phyloP scores from a whole-genome alignment of 2,113 vertebrate genomes.

The Plotosus lineatus region DNA sequence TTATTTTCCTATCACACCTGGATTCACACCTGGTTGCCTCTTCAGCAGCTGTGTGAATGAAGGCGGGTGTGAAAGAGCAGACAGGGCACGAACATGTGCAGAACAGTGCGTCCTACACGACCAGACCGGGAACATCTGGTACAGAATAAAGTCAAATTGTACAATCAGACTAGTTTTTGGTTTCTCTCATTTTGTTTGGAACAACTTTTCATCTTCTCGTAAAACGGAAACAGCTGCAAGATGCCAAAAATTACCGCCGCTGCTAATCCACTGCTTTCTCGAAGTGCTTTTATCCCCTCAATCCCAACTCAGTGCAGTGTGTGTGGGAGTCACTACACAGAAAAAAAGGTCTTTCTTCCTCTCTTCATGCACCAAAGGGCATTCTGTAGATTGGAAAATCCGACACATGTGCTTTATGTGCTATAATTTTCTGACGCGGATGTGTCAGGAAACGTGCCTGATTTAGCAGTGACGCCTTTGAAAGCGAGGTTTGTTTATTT shows the following conservation, averaged over 20 bases:
- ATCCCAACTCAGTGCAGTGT: not conserved
- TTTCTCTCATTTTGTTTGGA: not conserved
- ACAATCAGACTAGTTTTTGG: not conserved
- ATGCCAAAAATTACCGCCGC: not conserved
- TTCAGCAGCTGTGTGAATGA: too few species aligned
- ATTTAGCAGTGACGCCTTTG: constrained; percentile 15
- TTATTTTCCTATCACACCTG: too few species aligned
- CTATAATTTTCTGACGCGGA: not conserved
- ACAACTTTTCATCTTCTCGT: not conserved
- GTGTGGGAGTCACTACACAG: not conserved
- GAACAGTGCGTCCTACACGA: too few species aligned
- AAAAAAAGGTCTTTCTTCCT: not conserved
- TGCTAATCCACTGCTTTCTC: not conserved
- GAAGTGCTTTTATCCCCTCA: not conserved
- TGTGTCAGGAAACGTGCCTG: not conserved
- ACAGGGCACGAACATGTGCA: too few species aligned
- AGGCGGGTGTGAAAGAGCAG: too few species aligned
- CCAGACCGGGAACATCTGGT: too few species aligned
- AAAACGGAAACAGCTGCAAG: not conserved
- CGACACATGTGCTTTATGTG: not conserved
- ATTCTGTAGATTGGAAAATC: not conserved
- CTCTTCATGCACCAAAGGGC: not conserved
- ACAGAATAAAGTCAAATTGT: not conserved
- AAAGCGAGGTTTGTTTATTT: not conserved
- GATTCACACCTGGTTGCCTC: too few species aligned